Percentiles rank a stretch among this genome's conserved stretches.
Conservation (phyloP, 2,113 vertebrate species). For the Emydocephalus ijimae region DNA sequence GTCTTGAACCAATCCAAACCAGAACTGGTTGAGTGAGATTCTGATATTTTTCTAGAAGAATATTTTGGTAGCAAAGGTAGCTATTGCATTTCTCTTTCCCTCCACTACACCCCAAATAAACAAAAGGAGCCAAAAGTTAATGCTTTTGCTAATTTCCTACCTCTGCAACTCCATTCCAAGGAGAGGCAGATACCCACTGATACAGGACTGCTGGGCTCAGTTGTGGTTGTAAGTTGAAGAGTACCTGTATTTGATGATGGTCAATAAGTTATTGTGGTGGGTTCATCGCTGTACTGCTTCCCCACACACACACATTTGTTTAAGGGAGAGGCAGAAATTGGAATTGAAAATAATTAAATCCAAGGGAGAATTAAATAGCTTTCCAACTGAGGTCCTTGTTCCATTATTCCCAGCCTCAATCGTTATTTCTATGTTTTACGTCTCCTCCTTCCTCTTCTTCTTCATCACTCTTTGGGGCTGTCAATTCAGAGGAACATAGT, state of each 20-base stretch:
- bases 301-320: too few species aligned
- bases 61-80: constrained; percentile 20
- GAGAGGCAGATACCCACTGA: constrained; percentile 38
- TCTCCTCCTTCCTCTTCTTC: background rate
- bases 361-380: background rate
- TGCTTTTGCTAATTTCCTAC: constrained; percentile 60
- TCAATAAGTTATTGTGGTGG: background rate
- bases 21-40: background rate
- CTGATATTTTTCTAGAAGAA: constrained; percentile 14
- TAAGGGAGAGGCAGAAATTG: background rate
- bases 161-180: constrained; percentile 44
- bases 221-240: background rate
- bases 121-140: constrained; percentile 49
- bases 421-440: background rate
- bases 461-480: too few species aligned
- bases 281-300: background rate
- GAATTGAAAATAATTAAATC: background rate
- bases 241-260: background rate
- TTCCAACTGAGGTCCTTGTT: background rate
- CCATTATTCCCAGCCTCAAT: background rate
- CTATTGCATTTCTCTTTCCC: background rate
- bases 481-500: background rate
- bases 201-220: background rate
- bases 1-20: background rate
- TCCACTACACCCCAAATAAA: background rate